Evolutionary conservation across 2,797 vertebrate genomes (phyloP).

Genomic region (Coluber constrictor): DNA sequence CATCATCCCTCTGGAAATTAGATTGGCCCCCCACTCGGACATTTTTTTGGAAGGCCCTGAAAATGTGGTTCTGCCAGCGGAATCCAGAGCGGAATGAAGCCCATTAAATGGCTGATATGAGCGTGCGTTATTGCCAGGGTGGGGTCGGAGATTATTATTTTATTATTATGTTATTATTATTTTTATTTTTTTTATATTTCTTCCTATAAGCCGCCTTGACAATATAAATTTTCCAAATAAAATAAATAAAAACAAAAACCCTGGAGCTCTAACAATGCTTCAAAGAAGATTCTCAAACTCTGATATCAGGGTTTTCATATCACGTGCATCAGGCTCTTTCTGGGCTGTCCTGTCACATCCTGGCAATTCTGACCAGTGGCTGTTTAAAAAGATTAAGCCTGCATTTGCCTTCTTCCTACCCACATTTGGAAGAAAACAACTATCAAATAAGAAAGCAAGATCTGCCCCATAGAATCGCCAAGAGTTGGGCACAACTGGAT

Average conservation of each 20-base stretch:
- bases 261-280: background rate
- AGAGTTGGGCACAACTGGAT: too few species aligned
- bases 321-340: background rate
- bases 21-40: background rate
- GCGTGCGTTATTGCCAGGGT: background rate
- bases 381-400: background rate
- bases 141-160: background rate
- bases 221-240: too few species aligned
- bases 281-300: background rate
- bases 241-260: too few species aligned
- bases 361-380: background rate
- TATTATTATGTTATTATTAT: too few species aligned
- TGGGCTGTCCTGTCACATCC: background rate
- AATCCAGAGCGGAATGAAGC: background rate
- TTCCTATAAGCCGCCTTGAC: too few species aligned
- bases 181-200: too few species aligned
- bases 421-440: background rate
- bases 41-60: background rate
- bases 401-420: background rate
- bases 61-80: background rate
- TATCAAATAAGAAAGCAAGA: background rate
- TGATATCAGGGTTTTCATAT: background rate
- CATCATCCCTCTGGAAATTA: background rate
- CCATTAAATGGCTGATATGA: background rate
- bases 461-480: too few species aligned